Conservation (phyloP, 2,888 invertebrate species). For the Macaria liturata region DNA sequence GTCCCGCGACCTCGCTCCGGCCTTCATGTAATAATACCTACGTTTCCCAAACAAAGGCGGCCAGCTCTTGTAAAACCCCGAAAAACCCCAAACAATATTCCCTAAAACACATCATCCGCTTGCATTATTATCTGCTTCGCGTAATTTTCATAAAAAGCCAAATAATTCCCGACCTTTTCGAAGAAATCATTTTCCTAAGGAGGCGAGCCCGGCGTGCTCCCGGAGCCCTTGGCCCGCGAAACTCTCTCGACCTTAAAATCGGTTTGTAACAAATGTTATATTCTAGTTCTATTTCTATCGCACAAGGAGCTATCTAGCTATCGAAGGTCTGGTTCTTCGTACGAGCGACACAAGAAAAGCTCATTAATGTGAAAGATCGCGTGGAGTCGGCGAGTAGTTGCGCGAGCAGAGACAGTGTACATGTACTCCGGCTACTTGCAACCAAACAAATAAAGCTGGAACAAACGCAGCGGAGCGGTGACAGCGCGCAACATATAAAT, state of each 20-base stretch:
- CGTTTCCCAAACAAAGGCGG: conserved; percentile 9
- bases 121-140: conserved; percentile 27
- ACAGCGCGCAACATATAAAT: conserved; percentile 50
- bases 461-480: conserved; percentile 30
- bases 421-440: conserved; percentile 26
- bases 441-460: conserved; percentile 30
- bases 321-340: conserved; percentile 3
- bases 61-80: conserved; percentile 6
- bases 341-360: conserved; percentile 4
- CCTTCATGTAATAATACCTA: not conserved
- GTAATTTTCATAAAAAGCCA: conserved; percentile 28
- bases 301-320: conserved; percentile 2
- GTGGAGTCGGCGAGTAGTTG: conserved; percentile 3
- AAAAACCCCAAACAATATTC: conserved; percentile 15
- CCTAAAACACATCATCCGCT: conserved; percentile 23
- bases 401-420: not conserved
- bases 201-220: conserved; percentile 31
- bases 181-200: conserved; percentile 30
- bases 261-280: conserved; percentile 29
- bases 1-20: conserved; percentile 4
- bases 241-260: conserved; percentile 32
- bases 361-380: conserved; percentile 17
- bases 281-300: conserved; percentile 19
- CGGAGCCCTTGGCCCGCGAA: conserved; percentile 33
- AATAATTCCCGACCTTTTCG: conserved; percentile 32